These are phyloP conservation scores for Cyprinodon variegatus DNA, from an alignment of 2,113 vertebrate genomes.

Conservation along the genomic window DNA sequence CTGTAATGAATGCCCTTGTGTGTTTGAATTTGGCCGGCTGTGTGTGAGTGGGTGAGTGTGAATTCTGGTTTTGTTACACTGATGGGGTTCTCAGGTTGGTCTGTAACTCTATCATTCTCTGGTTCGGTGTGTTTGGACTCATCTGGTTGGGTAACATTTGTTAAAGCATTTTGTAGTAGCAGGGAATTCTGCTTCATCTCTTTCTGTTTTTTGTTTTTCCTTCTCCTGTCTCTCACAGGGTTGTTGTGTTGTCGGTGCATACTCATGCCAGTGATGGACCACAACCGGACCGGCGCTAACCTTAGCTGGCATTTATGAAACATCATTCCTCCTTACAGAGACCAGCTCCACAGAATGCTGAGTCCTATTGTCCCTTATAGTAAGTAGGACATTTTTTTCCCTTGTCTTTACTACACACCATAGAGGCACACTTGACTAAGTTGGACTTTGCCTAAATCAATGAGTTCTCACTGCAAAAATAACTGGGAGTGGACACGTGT, in stretches of 20 bases:
- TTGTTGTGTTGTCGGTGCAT: conserved; percentile 68
- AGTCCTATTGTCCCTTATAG: conserved; percentile 85
- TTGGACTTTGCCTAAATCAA: conserved; percentile 74
- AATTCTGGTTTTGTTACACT: conserved; percentile 44
- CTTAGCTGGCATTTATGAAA: conserved; percentile 74
- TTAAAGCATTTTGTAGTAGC: conserved; percentile 68
- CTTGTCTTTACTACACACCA: conserved; percentile 9
- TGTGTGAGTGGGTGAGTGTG: conserved; percentile 10
- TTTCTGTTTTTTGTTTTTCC: conserved; percentile 39
- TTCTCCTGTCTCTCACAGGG: conserved; percentile 46
- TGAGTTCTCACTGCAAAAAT: conserved; percentile 27
- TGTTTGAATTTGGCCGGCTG: conserved; percentile 68
- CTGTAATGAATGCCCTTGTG: conserved; percentile 79
- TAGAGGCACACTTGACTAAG: conserved; percentile 25
- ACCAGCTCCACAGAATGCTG: conserved; percentile 86
- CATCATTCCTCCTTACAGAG: conserved; percentile 77
- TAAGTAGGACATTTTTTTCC: conserved; percentile 68
- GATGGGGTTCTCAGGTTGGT: conserved; percentile 51
- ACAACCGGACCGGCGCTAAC: conserved; percentile 75
- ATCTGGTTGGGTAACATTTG: conserved; percentile 57
- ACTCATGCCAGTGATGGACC: conserved; percentile 79
- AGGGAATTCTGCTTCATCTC: conserved; percentile 52
- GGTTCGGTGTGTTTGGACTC: conserved; percentile 36
- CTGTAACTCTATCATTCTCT: conserved; percentile 55
- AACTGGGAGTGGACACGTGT: conserved; percentile 31